These are phyloP conservation scores for Atethmia centrago DNA, from an alignment of 2,888 invertebrate genomes.

Conservation along the genomic window DNA sequence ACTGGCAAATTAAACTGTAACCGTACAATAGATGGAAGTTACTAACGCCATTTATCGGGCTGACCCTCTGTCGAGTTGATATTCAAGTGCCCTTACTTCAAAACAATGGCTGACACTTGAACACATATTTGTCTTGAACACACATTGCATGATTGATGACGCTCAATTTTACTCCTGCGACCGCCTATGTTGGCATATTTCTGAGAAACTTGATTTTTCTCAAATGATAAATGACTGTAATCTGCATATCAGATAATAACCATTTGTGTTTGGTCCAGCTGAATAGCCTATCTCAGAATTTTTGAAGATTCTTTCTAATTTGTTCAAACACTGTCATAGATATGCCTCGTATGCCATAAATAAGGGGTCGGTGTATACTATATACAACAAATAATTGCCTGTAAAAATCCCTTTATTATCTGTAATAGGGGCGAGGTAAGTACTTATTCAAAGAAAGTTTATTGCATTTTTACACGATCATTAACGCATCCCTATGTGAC, in stretches of 20 bases:
- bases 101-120: constrained; percentile 48
- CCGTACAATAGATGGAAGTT: not conserved
- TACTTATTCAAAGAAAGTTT: constrained; percentile 2
- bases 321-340: not conserved
- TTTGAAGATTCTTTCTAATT: not conserved
- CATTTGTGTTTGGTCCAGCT: not conserved
- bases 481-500: constrained; percentile 44
- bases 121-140: constrained; percentile 33
- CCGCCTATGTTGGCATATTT: constrained; percentile 4
- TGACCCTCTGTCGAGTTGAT: not conserved
- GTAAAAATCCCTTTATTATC: not conserved
- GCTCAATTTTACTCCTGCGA: not conserved
- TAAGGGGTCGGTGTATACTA: not conserved
- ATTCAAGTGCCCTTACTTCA: constrained; percentile 25
- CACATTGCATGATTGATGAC: constrained; percentile 30
- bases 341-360: too few relatives aligned
- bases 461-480: constrained; percentile 55
- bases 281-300: not conserved
- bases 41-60: constrained; percentile 35
- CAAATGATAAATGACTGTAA: constrained; percentile 5
- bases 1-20: constrained; percentile 11
- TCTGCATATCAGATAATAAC: constrained; percentile 5
- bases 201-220: constrained; percentile 8
- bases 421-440: constrained; percentile 14
- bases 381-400: not conserved